These are phyloP conservation scores for Actenoides hombroni DNA, from an alignment of 2,113 vertebrate genomes.

Conservation along the genomic window DNA sequence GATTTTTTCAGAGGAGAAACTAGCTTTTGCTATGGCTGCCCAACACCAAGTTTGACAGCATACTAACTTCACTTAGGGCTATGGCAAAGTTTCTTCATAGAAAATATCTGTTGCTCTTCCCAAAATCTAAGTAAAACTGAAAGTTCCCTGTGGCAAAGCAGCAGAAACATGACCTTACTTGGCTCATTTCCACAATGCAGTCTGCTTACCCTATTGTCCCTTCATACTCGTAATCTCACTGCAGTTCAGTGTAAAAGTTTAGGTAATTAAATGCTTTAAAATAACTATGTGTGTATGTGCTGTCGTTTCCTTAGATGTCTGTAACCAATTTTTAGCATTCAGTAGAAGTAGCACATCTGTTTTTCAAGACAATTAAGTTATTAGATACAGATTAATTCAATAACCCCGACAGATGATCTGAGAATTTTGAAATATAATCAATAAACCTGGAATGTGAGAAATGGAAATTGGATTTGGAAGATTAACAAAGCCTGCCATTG, in stretches of 20 bases:
- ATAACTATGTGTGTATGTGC: background rate
- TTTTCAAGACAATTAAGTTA: constrained; percentile 75
- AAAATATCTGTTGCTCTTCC: background rate
- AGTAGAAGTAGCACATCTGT: constrained; percentile 70
- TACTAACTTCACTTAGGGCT: background rate
- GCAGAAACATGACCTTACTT: background rate
- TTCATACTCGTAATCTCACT: background rate
- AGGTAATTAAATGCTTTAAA: constrained; percentile 33
- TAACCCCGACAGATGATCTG: constrained; percentile 56
- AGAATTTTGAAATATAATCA: constrained; percentile 68
- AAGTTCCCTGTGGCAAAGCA: background rate
- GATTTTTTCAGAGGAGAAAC: background rate
- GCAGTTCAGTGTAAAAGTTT: background rate
- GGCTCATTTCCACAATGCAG: fast-evolving
- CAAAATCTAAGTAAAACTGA: background rate
- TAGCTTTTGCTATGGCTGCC: background rate
- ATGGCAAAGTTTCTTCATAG: background rate
- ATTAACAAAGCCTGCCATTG: constrained; percentile 58
- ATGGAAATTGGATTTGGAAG: constrained; percentile 65
- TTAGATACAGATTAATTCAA: constrained; percentile 70
- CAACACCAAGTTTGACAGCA: background rate
- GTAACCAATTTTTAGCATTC: constrained; percentile 65
- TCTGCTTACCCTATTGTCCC: background rate
- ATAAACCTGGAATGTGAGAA: constrained; percentile 71
- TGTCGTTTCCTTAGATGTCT: constrained; percentile 63